phyloP scores from a whole-genome alignment of 2,888 invertebrate species.

The Empis stercorea region DNA sequence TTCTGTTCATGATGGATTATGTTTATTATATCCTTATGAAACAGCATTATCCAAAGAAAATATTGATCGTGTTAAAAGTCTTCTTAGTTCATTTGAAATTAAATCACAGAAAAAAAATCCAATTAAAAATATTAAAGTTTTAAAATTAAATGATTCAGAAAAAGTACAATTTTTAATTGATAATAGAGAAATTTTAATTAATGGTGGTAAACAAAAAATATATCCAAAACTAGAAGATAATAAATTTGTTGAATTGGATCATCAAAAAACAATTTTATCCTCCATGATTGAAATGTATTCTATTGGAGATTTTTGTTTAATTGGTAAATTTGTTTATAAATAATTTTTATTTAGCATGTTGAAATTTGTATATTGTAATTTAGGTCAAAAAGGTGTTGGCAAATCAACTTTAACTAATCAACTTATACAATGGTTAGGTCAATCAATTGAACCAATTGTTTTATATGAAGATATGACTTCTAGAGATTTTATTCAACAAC shows the following conservation, averaged over 20 bases:
- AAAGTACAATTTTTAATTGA: slow-evolving; percentile 22
- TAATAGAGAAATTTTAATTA: slow-evolving; percentile 36
- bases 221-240: slow-evolving; percentile 20
- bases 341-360: not conserved
- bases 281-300: slow-evolving; percentile 67
- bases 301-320: slow-evolving; percentile 73
- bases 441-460: slow-evolving; percentile 76
- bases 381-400: slow-evolving; percentile 82
- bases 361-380: not conserved
- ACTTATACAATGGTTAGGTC: slow-evolving; percentile 62
- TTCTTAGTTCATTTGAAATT: slow-evolving; percentile 52
- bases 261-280: slow-evolving; percentile 65
- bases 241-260: slow-evolving; percentile 52
- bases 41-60: slow-evolving; percentile 68
- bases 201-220: slow-evolving; percentile 26
- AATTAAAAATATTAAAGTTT: slow-evolving; percentile 16
- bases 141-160: not conserved
- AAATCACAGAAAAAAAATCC: not conserved
- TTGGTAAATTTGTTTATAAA: slow-evolving; percentile 42
- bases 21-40: slow-evolving; percentile 72
- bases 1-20: slow-evolving; percentile 54
- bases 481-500: slow-evolving; percentile 82
- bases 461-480: slow-evolving; percentile 97
- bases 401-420: slow-evolving; percentile 72
- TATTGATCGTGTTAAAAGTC: slow-evolving; percentile 53